Evolutionary conservation across 2,888 invertebrate species (phyloP), one percentile per base, ranked within the genome.

Genomic region (Catocala fraxini): DNA sequence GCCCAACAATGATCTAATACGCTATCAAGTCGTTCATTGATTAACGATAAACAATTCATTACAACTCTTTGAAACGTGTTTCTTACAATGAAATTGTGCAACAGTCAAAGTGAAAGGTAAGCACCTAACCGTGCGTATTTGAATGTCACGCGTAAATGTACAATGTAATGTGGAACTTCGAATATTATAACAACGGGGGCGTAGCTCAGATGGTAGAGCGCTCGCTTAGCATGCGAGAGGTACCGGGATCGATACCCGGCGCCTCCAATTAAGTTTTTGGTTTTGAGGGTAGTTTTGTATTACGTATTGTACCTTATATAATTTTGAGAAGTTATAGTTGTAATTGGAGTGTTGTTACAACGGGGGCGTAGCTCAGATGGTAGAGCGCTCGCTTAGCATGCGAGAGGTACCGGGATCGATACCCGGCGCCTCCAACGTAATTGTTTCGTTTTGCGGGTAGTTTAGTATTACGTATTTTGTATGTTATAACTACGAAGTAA

Each of bases 151-250:
- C 52, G 65, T 42, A 67, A 71, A n/a, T 52, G 2, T 0, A 42
- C 1, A 15, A 51, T 59, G 0, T 59, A 45, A 0, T 60, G 11
- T 25, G 46, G 48, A 43, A 34, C 48, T 70, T 70, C 2, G 7
- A 12, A 9, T 0, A 0, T 0, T 0, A 0, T n/a, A 0, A 3
- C 45, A 73, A 39, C 48, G 92, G 91, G 92, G 92, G 92, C 92
- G 92, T 93, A 93, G 94, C 94, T 94, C 94, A 94, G 93, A 94
- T 94, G 94, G 94, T 94, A 94, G 94, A 94, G 94, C 93, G 94
- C 94, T 94, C 94, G 93, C 94, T 94, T 94, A 94, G 94, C 93
- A 94, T 94, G 94, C 88, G 93, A 93, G 94, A 94, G 92, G 94
- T 94, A 94, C 94, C 92, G 93, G 94, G 93, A 93, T 94, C 94